Evolutionary conservation across 2,113 vertebrate genomes (phyloP).

Genomic region (Elanus axillaris): DNA sequence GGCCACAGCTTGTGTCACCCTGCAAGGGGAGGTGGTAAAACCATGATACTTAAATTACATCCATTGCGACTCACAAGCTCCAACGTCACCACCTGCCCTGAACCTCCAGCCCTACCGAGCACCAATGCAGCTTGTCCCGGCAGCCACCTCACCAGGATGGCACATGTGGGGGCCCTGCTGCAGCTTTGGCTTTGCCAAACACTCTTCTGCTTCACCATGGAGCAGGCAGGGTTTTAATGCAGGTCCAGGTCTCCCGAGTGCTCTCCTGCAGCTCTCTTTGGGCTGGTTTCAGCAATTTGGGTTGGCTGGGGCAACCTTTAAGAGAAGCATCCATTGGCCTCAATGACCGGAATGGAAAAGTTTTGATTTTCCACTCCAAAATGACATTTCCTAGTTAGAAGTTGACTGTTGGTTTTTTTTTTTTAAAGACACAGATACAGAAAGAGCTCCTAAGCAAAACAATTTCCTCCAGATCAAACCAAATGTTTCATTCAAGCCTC

Average conservation of each 20-base stretch:
- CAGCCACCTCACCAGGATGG: not conserved
- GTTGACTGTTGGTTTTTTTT: not conserved
- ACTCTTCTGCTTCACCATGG: not conserved
- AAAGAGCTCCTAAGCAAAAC: not conserved
- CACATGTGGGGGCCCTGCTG: fast-evolving
- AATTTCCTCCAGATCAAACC: slow-evolving; percentile 2
- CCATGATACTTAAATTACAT: not conserved
- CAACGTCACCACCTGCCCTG: not conserved
- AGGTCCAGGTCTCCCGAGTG: not conserved
- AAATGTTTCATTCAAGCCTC: slow-evolving; percentile 8
- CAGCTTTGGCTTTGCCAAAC: not conserved
- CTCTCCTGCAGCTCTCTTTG: not conserved
- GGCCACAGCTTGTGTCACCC: not conserved
- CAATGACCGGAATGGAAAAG: not conserved
- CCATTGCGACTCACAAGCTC: not conserved
- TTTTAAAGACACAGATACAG: not conserved
- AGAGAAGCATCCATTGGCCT: not conserved
- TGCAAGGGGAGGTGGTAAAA: not conserved
- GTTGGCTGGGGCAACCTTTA: not conserved
- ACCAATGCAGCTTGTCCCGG: fast-evolving
- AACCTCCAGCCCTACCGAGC: not conserved
- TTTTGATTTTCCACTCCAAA: not conserved
- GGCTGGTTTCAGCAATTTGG: not conserved
- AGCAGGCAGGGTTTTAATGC: not conserved
- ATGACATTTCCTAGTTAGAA: not conserved